Conservation (phyloP, 2,113 vertebrate species). For the Microcebus tavaratra region DNA sequence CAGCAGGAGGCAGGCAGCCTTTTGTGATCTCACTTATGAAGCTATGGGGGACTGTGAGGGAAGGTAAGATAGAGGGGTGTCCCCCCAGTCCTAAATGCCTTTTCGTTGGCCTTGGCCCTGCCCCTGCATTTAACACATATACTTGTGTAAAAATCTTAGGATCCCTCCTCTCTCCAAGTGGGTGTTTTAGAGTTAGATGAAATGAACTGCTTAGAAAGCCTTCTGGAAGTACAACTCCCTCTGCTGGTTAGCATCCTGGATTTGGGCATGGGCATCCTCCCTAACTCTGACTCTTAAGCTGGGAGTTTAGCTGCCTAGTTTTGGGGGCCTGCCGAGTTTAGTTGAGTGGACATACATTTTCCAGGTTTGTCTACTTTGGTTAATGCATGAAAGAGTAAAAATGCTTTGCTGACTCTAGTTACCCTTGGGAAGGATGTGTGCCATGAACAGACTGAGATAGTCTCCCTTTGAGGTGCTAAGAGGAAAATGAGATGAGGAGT, state of each 20-base stretch:
- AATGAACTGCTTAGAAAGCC: background rate
- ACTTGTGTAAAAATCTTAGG: background rate
- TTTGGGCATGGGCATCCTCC: background rate
- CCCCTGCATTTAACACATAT: background rate
- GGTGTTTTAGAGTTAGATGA: background rate
- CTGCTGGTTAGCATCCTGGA: background rate
- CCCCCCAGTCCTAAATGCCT: background rate
- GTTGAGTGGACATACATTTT: background rate
- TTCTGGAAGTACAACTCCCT: background rate
- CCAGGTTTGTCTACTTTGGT: background rate
- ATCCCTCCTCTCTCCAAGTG: background rate
- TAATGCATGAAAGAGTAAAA: background rate
- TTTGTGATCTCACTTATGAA: background rate
- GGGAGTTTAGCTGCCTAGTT: background rate
- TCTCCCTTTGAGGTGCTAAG: background rate
- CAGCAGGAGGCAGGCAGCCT: background rate
- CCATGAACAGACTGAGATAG: background rate
- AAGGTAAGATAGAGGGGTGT: background rate
- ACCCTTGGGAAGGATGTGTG: background rate
- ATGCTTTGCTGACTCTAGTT: background rate
- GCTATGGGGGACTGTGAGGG: background rate
- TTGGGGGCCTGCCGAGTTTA: background rate
- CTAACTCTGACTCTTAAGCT: background rate
- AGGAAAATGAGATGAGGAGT: constrained; percentile 13
- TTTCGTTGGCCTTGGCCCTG: background rate